These are phyloP conservation scores for Bombus confusus DNA, from an alignment of 1,140 invertebrate species.

Conservation along the genomic window DNA sequence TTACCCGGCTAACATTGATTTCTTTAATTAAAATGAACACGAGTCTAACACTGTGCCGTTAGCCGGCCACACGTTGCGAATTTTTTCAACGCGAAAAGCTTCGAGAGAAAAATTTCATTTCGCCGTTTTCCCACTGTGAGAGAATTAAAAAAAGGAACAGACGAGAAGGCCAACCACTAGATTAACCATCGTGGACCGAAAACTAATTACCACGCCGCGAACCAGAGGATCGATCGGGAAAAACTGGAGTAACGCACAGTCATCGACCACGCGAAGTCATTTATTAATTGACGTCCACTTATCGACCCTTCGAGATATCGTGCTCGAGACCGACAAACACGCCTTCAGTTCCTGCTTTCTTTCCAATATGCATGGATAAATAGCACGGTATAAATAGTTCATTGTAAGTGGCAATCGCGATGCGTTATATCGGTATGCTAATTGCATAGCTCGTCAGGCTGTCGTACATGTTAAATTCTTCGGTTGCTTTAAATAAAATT, in stretches of 20 bases:
- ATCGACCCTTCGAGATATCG: constrained; percentile 26
- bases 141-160: neutral
- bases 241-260: constrained; percentile 17
- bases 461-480: neutral
- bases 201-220: constrained; percentile 1
- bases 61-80: neutral
- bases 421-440: neutral
- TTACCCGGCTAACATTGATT: neutral
- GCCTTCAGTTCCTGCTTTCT: constrained; percentile 7
- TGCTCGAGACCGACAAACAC: constrained; percentile 8
- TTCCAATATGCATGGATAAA: neutral
- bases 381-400: constrained; percentile 27
- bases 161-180: neutral
- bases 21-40: neutral
- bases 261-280: constrained; percentile 18
- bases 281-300: constrained; percentile 36
- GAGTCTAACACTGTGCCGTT: neutral
- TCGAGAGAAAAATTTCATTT: neutral
- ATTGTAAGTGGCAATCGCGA: constrained; percentile 10
- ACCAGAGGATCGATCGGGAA: neutral
- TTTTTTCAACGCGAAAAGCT: neutral
- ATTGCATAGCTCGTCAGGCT: neutral
- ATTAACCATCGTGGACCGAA: neutral
- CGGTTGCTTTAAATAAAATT: neutral
- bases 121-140: neutral